Evolutionary conservation across 1,140 invertebrate species (phyloP), one percentile per base, ranked within the genome.

Genomic region (Cecropterus lyciades): DNA sequence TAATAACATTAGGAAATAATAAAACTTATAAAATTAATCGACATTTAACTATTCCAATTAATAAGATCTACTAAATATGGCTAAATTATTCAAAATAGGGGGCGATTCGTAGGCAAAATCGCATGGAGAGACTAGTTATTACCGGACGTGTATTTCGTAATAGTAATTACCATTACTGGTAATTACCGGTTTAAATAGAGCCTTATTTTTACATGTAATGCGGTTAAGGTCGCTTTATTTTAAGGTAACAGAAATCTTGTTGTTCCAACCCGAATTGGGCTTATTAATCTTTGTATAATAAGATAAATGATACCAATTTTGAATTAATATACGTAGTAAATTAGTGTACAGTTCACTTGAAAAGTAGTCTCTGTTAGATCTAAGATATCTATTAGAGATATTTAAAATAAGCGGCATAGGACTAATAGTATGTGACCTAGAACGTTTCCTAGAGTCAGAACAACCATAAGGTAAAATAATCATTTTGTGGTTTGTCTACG

Each of bases 171-270:
- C 55, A 57, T 57, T 57, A 27, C 17, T 40, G 40, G 55, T 45
- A 30, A 57, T 57, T 57, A 57, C 16, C 42, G 40, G 20, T 43
- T 45, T 27, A 51, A 27, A 45, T 30, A 57, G 53, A 51, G 24
- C 51, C 46, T 67, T 60, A 67, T 52, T 67, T 72, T 65, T 53
- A 60, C 52, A 67, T 71, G 63, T 48, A 74, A 71, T n/a, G 69
- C 63, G 72, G 72, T 69, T 71, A 74, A 74, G 72, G 72, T 48
- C 72, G 43, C n/a, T 16, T 10, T 10, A 48, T 1, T 60, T 43
- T 20, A 55, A 65, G 63, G 53, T 48, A 65, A 65, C 49, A 62
- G 49, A 65, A 65, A 65, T 56, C 63, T 48, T 65, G 42, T 46
- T 15, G 11, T 43, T 14, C 13, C 7, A 11, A 43, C 4, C 40